These are phyloP conservation scores for Caenorhabditis brenneri DNA, from an alignment of 1,140 invertebrate species.

Conservation along the genomic window DNA sequence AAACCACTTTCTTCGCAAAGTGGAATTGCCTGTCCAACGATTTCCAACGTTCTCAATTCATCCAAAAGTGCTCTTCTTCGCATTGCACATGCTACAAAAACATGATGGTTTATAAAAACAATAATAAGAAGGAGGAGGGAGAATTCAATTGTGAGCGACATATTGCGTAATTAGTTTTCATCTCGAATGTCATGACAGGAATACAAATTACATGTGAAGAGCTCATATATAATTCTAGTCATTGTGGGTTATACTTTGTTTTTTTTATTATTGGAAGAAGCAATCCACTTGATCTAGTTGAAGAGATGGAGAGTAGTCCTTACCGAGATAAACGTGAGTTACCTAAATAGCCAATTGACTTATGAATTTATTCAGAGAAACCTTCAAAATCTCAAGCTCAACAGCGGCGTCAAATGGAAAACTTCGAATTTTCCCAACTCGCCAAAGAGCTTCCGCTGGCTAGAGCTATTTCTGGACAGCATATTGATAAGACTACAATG, in stretches of 20 bases:
- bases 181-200: background rate
- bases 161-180: constrained; percentile 18
- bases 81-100: constrained; percentile 41
- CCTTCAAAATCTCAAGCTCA: constrained; percentile 42
- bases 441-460: constrained; percentile 50
- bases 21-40: constrained; percentile 44
- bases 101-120: background rate
- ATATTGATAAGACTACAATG: constrained; percentile 54
- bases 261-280: background rate
- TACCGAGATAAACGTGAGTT: constrained; percentile 8
- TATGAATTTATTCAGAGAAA: background rate
- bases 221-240: background rate
- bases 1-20: constrained; percentile 41
- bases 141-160: background rate
- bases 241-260: background rate
- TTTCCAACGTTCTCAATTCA: constrained; percentile 31
- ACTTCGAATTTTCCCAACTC: constrained; percentile 47
- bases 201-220: background rate
- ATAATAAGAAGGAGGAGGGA: background rate
- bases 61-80: constrained; percentile 14
- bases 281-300: too few relatives aligned
- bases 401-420: constrained; percentile 52
- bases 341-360: background rate
- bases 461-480: constrained; percentile 52
- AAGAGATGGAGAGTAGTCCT: background rate